Evolutionary conservation across 2,113 vertebrate genomes (phyloP).

Genomic region (Laticauda colubrina): DNA sequence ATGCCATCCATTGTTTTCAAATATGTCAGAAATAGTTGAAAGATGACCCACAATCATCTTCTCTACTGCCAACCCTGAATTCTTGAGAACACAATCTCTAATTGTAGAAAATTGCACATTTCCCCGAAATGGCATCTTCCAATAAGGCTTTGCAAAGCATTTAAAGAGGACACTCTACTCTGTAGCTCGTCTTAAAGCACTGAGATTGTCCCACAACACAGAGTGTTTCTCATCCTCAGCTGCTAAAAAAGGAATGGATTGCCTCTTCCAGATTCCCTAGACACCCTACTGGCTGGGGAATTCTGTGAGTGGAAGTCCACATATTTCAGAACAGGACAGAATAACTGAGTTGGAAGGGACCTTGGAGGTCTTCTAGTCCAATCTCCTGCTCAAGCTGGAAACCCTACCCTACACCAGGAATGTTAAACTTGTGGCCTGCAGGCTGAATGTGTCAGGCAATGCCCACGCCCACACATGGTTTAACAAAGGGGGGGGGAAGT

Average conservation of each 20-base stretch:
- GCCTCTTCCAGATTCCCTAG: background rate
- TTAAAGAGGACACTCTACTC: background rate
- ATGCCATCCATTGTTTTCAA: background rate
- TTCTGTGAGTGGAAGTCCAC: background rate
- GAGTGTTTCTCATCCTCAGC: background rate
- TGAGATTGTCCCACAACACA: background rate
- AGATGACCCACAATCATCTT: background rate
- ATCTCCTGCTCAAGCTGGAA: too few species aligned
- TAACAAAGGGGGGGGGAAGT: too few species aligned
- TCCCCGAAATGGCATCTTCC: background rate
- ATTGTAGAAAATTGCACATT: background rate
- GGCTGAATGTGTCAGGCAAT: too few species aligned
- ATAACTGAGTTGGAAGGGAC: too few species aligned
- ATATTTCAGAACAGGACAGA: background rate
- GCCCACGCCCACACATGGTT: too few species aligned
- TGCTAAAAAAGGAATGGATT: too few species aligned
- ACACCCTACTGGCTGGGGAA: background rate
- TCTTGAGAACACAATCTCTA: background rate
- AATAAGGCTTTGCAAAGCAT: background rate
- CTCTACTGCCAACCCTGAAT: background rate
- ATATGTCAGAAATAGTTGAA: background rate
- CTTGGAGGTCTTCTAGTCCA: too few species aligned
- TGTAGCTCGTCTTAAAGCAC: background rate
- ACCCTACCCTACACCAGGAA: too few species aligned
- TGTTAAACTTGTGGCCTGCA: too few species aligned